These are phyloP conservation scores for Micromys minutus DNA, from an alignment of 2,113 vertebrate genomes.

Conservation along the genomic window DNA sequence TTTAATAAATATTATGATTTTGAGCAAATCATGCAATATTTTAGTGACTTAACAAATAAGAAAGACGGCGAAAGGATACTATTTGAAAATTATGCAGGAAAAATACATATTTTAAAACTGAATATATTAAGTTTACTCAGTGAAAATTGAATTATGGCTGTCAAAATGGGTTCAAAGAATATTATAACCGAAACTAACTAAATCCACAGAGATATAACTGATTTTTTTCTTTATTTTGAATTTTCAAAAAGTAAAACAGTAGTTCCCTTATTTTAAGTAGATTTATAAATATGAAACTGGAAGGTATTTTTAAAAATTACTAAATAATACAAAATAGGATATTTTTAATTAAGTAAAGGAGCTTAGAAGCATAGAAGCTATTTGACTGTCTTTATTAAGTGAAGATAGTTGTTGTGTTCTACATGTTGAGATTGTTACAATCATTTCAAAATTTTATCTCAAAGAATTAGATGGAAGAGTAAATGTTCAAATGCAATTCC, in stretches of 20 bases:
- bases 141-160: slow-evolving; percentile 45
- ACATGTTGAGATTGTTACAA: neutral
- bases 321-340: neutral
- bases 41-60: slow-evolving; percentile 41
- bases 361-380: neutral
- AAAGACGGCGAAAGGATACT: neutral
- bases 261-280: neutral
- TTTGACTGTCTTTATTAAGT: neutral
- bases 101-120: neutral
- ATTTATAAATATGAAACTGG: slow-evolving; percentile 7
- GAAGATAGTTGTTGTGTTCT: neutral
- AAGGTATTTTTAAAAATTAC: neutral
- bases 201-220: slow-evolving; percentile 27
- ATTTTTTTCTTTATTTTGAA: too few species aligned
- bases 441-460: slow-evolving; percentile 17
- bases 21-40: slow-evolving; percentile 1
- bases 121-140: slow-evolving; percentile 42
- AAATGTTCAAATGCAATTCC: neutral
- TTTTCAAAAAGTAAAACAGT: slow-evolving; percentile 20
- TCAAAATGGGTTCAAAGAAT: neutral
- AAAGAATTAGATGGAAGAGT: neutral
- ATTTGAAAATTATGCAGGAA: neutral
- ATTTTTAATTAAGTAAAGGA: neutral
- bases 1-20: slow-evolving; percentile 18
- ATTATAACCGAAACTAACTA: neutral